Evolutionary conservation across 2,113 vertebrate species (phyloP), one percentile per base, ranked within the genome.

Genomic region (Turnix velox): DNA sequence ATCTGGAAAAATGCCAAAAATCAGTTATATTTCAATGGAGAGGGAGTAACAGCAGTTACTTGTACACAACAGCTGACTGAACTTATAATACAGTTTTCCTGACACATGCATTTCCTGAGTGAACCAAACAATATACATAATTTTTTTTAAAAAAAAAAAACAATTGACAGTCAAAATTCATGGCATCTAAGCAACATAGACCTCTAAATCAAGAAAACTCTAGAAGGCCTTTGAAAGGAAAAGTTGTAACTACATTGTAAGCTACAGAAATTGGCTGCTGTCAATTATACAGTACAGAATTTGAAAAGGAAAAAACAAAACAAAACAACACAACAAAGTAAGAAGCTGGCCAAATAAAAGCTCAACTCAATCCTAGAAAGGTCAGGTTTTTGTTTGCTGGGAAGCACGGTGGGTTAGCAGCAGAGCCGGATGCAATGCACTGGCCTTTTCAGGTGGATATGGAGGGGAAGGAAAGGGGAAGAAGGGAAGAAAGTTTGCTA

Each of bases 81-180:
- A 97, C 90, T 97, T 96, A 97, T 93, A 95, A 89, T 97, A 97
- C 96, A 97, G 87, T 91, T 96, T 97, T 97, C 97, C 97, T 97
- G 96, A 97, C 97, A 95, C 95, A 97, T 97, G 97, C 97, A 97
- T 96, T 97, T 97, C 97, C 97, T 97, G 97, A 98, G 97, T 98
- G 97, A 98, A 97, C 96, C 97, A 97, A 97, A 98, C 96, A 94
- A 97, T 95, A 96, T 66, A 94, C 79, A 95, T 49, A 9, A 76
- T 66, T 85, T 94, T 59, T 91, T 97, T 96, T 96, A 85, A 48
- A 67, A 94, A 96, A 94, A 95, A 96, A 95, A 97, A 97, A 88
- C 63, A 97, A 94, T 88, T 95, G 97, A 97, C 95, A 97, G 94
- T 65, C 83, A 82, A 97, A 97, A 93, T 89, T 94, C 81, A 94